A percentile compares a stretch with the other conserved stretches of the same genome.
These are phyloP conservation scores for Eurois occulta DNA, from an alignment of 2,888 invertebrate genomes.

Conservation along the genomic window DNA sequence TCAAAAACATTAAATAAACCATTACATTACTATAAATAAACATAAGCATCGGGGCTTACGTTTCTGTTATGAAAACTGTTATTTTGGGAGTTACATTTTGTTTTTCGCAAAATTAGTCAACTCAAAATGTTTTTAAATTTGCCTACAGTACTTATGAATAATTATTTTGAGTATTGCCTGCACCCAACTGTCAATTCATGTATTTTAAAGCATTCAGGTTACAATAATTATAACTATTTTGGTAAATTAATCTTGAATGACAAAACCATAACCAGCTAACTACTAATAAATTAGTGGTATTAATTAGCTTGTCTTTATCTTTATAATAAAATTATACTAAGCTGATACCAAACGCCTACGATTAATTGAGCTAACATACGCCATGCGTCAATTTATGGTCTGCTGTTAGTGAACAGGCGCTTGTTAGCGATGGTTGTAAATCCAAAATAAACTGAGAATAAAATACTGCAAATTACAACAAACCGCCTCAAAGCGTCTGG, in stretches of 20 bases:
- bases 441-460: not conserved
- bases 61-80: not conserved
- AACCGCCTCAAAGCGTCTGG: not conserved
- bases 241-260: not conserved
- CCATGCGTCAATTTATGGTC: not conserved
- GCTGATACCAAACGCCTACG: constrained; percentile 13
- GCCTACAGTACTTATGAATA: not conserved
- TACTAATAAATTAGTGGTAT: not conserved
- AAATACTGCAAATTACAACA: not conserved
- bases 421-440: not conserved
- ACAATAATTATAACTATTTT: not conserved
- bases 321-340: not conserved
- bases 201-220: not conserved
- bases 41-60: not conserved
- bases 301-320: not conserved
- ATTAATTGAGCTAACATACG: not conserved
- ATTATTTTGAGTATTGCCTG: not conserved
- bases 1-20: constrained; percentile 4
- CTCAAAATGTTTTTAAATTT: not conserved
- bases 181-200: not conserved
- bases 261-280: not conserved
- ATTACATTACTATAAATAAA: not conserved
- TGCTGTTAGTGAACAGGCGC: constrained; percentile 4
- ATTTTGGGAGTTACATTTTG: not conserved
- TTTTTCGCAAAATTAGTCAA: not conserved